Evolutionary conservation across 2,797 vertebrate species (phyloP).

Genomic region (Babyrousa celebensis): DNA sequence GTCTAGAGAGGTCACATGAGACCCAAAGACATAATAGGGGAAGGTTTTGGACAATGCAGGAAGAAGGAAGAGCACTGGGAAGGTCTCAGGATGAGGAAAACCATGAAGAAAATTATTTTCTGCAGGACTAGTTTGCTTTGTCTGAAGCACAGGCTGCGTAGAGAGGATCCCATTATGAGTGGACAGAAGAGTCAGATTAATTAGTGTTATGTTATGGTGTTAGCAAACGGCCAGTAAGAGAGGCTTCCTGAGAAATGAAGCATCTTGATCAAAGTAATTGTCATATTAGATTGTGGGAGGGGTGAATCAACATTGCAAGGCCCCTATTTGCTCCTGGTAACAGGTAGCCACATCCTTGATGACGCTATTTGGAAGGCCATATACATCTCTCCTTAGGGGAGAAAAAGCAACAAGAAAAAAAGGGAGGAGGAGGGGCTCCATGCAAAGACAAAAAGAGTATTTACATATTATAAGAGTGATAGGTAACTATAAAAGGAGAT

Average conservation of each 20-base stretch:
- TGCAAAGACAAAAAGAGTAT: neutral
- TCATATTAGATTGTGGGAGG: neutral
- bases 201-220: neutral
- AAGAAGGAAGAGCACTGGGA: neutral
- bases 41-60: neutral
- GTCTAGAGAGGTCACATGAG: neutral
- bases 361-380: neutral
- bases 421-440: neutral
- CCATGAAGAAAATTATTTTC: neutral
- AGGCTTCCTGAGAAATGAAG: neutral
- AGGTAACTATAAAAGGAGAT: neutral
- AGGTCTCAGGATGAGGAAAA: neutral
- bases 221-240: neutral
- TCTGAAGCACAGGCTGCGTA: neutral
- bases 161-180: neutral
- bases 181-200: neutral
- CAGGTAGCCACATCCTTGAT: rapidly evolving
- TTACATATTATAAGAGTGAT: neutral
- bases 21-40: neutral
- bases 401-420: neutral
- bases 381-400: neutral
- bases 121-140: neutral
- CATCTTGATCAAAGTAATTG: neutral
- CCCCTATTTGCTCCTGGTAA: neutral
- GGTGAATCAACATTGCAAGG: rapidly evolving